Evolutionary conservation across 2,888 invertebrate species (phyloP).

Genomic region (Cataglyphis livida): DNA sequence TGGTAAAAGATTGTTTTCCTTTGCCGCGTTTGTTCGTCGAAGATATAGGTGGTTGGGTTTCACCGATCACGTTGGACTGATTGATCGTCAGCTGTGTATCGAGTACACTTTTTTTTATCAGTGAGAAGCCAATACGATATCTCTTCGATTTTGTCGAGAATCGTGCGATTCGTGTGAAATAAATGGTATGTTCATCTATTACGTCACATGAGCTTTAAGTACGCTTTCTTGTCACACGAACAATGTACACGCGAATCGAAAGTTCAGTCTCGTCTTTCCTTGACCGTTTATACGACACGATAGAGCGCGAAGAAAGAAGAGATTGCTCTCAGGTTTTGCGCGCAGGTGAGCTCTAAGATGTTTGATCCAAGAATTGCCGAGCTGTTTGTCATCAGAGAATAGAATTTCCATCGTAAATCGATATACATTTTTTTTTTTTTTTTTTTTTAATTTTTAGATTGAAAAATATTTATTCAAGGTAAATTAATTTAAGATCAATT

Average conservation of each 20-base stretch:
- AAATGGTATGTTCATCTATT: slow-evolving; percentile 5
- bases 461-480: not conserved
- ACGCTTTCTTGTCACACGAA: slow-evolving; percentile 1
- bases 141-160: slow-evolving; percentile 14
- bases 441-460: not conserved
- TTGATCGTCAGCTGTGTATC: slow-evolving; percentile 22
- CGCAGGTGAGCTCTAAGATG: not conserved
- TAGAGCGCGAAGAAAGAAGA: not conserved
- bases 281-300: slow-evolving; percentile 15
- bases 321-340: not conserved
- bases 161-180: not conserved
- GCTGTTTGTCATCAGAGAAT: not conserved
- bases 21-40: not conserved
- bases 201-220: slow-evolving; percentile 17
- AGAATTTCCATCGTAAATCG: not conserved
- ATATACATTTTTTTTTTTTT: not conserved
- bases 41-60: slow-evolving; percentile 11
- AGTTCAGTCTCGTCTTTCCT: slow-evolving; percentile 8
- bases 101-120: slow-evolving; percentile 3
- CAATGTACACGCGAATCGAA: slow-evolving; percentile 19
- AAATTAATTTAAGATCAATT: no score
- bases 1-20: not conserved
- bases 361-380: not conserved
- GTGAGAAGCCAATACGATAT: not conserved
- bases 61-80: slow-evolving; percentile 17